Evolutionary conservation across 2,797 vertebrate species (phyloP).

Genomic region (Zonotrichia albicollis): DNA sequence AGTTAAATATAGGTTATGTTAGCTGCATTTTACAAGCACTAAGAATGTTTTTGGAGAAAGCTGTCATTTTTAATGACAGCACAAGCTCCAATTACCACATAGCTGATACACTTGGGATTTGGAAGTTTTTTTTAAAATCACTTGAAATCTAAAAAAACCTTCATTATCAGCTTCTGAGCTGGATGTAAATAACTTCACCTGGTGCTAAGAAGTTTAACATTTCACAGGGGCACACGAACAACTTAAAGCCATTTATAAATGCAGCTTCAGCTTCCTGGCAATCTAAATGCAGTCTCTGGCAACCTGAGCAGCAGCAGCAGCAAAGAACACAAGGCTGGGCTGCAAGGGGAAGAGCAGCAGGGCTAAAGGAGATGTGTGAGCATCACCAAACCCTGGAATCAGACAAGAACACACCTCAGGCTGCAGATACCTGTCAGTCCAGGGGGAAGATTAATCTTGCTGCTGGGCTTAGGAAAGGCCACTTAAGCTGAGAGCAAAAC

Average conservation of each 20-base stretch:
- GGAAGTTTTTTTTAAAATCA: slow-evolving; percentile 69
- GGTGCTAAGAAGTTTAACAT: slow-evolving; percentile 64
- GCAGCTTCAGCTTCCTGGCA: slow-evolving; percentile 38
- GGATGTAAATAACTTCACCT: slow-evolving; percentile 74
- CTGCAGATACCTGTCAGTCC: not conserved
- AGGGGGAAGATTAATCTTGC: not conserved
- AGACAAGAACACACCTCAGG: not conserved
- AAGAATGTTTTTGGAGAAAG: slow-evolving; percentile 78
- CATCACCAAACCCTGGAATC: not conserved
- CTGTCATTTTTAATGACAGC: slow-evolving; percentile 84
- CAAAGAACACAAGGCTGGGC: not conserved
- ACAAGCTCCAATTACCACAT: slow-evolving; percentile 80
- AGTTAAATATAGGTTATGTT: slow-evolving; percentile 81
- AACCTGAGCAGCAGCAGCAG: slow-evolving; percentile 8
- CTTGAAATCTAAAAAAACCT: slow-evolving; percentile 75
- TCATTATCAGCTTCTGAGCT: slow-evolving; percentile 72
- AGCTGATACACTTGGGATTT: slow-evolving; percentile 76
- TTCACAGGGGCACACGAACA: slow-evolving; percentile 21
- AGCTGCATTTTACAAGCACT: slow-evolving; percentile 79
- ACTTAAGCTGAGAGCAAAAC: not conserved
- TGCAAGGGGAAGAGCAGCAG: not conserved
- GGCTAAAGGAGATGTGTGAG: not conserved
- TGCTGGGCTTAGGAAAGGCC: not conserved
- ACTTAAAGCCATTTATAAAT: slow-evolving; percentile 50
- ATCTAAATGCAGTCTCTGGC: slow-evolving; percentile 10